Evolutionary conservation across 1,140 invertebrate species (phyloP), one percentile per base, ranked within the genome.

Genomic region (Wasmannia auropunctata): DNA sequence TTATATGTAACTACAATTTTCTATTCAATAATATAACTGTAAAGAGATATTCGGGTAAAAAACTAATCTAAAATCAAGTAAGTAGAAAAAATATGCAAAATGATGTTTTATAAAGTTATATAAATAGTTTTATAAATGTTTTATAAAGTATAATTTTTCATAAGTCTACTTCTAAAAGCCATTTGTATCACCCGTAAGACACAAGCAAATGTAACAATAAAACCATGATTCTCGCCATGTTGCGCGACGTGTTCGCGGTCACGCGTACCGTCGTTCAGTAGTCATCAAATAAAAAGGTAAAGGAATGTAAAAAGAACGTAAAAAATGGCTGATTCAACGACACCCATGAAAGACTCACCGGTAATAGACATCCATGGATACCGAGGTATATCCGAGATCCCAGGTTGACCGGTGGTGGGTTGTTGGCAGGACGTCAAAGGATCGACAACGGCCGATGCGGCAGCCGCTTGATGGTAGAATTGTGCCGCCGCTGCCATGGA

Each of bases 351-450:
- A 3, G 28, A 96, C 96, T 97, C 96, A 99, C 98, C 98, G 96
- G 98, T 98, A 94, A 99, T 98, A 90, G 98, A 98, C 98, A 99
- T 99, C 98, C 98, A 99, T n/a, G 98, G 98, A 95, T 99, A 99
- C 93, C 98, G 96, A 19, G 98, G 98, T 92, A 98, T 98, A 95
- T 98, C 97, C 43, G 98, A 98, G 90, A 98, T 97, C 72, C 96
- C 95, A 91, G 97, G 96, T 95, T 97, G 96, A 91, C 97, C 96
- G 90, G 97, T 95, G 43, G 96, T 95, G 34, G 96, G 96, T 92
- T 97, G 97, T 94, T 95, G 97, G 94, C 96, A 96, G 65, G 96
- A 96, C 81, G 96, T 96, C 67, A 96, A 93, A 31, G 96, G 96
- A 93, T 97, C 96, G 51, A 96, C 96, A 87, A 96, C 96, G 89